A percentile compares a stretch with the other conserved stretches of the same genome.
phyloP scores from a whole-genome alignment of 1,140 invertebrate genomes.

The Drosophila parabipectinata region DNA sequence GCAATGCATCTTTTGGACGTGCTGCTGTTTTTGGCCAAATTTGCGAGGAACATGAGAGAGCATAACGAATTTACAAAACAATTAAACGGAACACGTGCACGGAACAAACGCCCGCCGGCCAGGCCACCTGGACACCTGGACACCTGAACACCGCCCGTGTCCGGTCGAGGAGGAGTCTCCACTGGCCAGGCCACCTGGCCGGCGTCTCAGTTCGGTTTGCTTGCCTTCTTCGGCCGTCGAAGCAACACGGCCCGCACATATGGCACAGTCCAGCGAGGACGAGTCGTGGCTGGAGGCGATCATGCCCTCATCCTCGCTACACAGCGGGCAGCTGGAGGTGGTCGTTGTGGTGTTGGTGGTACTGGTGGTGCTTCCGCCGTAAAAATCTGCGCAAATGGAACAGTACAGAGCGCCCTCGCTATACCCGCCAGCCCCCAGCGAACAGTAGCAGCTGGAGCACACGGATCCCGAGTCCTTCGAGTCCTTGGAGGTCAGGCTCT shows the following conservation, averaged over 20 bases:
- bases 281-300: conserved; percentile 45
- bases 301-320: conserved; percentile 51
- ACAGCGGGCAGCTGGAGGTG: conserved; percentile 70
- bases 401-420: conserved; percentile 75
- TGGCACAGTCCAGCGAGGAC: conserved; percentile 69
- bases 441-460: conserved; percentile 59
- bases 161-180: not conserved
- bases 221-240: conserved; percentile 78
- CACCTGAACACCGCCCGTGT: not conserved
- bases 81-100: conserved; percentile 80
- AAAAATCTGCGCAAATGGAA: conserved; percentile 58
- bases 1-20: conserved; percentile 45
- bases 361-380: conserved; percentile 36
- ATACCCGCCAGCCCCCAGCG: conserved; percentile 66
- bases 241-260: conserved; percentile 58
- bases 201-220: conserved; percentile 67
- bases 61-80: conserved; percentile 84
- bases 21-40: conserved; percentile 65
- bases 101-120: conserved; percentile 54
- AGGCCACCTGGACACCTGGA: conserved; percentile 27
- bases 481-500: conserved; percentile 47
- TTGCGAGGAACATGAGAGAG: conserved; percentile 84
- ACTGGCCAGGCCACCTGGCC: conserved; percentile 24
- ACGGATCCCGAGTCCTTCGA: conserved; percentile 61
- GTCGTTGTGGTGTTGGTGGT: conserved; percentile 74